Base-by-base conservation (phyloP, 2,797 vertebrate genomes). In the Falco concolor region DNA sequence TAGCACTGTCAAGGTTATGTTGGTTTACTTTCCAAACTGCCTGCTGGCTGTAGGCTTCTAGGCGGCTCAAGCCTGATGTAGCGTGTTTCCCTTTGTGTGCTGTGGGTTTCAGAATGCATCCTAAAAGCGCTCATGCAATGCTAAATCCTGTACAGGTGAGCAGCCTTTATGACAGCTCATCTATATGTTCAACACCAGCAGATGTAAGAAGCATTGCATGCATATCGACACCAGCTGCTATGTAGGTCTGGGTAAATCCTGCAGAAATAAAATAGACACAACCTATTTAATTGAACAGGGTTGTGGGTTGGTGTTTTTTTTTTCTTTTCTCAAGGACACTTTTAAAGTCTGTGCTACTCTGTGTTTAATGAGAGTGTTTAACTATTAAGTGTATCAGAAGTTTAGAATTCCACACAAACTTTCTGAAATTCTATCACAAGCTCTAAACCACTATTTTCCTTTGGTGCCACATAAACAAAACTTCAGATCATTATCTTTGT, bases 361-460 rank as follows among this genome's bases (percentile, higher is more conserved):
- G 28, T 68, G 36, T 56, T 90, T 86, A 81, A 83, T 53, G 15
- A 64, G 22, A 79, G 45, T 16, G 30, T 38, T 60, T 56, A 84
- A 69, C 73, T 80, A 88, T 64, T 56, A 68, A 78, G 25, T 59
- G 38, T 78, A 92, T 80, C 81, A 87, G 65, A 83, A 90, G 45
- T 50, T 78, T 69, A 68, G 49, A 67, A 34, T 52, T 67, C 83
- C 85, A 21, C 75, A 89, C 15, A 56, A 83, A 54, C 38, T 49
- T 95, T 82, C 60, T 87, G 34, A 90, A 92, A 79, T 75, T 72
- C 91, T 92, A 22, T 79, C 89, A 69, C 84, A 73, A 91, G 67
- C 22, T 90, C 95, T 89, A 82, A 87, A 91, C 16, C 82, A 89
- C 15, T 93, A 68, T 95, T 97, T 93, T 92, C 69, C 76, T 94